These are phyloP conservation scores for Salticus scenicus DNA, from an alignment of 2,888 invertebrate species.

Conservation along the genomic window DNA sequence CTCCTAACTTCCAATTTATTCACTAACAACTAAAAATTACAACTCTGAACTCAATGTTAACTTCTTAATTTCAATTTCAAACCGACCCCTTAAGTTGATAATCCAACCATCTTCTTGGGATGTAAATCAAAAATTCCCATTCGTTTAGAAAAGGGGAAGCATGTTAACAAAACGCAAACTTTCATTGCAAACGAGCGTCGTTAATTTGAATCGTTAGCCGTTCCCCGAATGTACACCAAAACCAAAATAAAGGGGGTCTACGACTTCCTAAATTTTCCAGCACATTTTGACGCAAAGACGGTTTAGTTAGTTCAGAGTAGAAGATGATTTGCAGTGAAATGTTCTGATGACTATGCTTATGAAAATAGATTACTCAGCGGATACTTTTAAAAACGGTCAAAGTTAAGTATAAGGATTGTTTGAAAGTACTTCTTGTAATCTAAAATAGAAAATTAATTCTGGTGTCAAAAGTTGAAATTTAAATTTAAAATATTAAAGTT, in stretches of 20 bases:
- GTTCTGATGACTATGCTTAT: constrained; percentile 38
- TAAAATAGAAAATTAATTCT: too few relatives aligned
- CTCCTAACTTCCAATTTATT: neutral
- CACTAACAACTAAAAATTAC: neutral
- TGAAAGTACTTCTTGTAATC: too few relatives aligned
- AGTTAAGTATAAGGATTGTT: too few relatives aligned
- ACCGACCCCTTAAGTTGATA: neutral
- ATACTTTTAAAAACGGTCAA: too few relatives aligned
- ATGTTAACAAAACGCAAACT: constrained; percentile 29
- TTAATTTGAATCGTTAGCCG: constrained; percentile 59
- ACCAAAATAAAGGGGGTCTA: constrained; percentile 8
- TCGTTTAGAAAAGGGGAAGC: constrained; percentile 33
- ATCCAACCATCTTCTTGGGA: neutral
- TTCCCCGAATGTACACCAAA: neutral
- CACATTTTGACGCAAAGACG: constrained; percentile 45
- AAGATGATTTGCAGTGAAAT: constrained; percentile 45
- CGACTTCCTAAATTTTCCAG: constrained; percentile 64
- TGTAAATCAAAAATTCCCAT: constrained; percentile 50
- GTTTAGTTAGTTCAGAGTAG: constrained; percentile 39
- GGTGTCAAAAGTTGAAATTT: too few relatives aligned
- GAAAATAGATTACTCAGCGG: too few relatives aligned
- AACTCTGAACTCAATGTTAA: neutral
- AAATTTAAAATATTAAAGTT: too few relatives aligned
- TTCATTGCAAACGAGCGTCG: constrained; percentile 43
- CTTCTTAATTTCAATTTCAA: neutral